These are phyloP conservation scores for Drosophila testacea DNA, from an alignment of 2,888 invertebrate genomes.

Conservation along the genomic window DNA sequence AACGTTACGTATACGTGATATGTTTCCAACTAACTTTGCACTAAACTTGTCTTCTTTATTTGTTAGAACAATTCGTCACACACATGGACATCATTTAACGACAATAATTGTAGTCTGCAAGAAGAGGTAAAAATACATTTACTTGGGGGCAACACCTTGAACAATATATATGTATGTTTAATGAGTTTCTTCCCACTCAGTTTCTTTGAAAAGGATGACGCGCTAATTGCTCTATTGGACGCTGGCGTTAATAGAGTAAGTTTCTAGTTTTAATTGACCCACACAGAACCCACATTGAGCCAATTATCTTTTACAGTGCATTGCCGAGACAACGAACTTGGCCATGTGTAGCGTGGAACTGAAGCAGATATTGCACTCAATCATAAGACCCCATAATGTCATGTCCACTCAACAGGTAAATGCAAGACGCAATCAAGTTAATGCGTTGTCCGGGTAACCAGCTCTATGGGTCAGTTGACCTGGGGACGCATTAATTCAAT, in stretches of 20 bases:
- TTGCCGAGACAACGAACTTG: conserved; percentile 88
- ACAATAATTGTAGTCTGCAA: conserved; percentile 94
- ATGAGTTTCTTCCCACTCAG: conserved; percentile 86
- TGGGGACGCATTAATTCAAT: conserved; percentile 62
- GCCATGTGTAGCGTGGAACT: conserved; percentile 89
- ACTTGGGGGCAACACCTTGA: background rate
- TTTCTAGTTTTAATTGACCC: conserved; percentile 29
- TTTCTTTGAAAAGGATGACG: conserved; percentile 93
- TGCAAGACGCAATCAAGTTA: conserved; percentile 59
- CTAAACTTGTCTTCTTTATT: conserved; percentile 40
- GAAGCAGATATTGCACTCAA: conserved; percentile 91
- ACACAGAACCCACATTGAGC: background rate
- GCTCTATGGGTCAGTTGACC: conserved; percentile 1
- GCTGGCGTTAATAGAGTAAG: conserved; percentile 95
- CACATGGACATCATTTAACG: conserved; percentile 91
- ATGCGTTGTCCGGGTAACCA: conserved; percentile 32
- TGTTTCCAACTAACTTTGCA: conserved; percentile 57
- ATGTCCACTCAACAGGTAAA: conserved; percentile 88
- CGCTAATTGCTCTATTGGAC: conserved; percentile 91
- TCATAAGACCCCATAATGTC: conserved; percentile 91
- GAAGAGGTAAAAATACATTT: conserved; percentile 90
- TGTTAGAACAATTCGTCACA: conserved; percentile 87
- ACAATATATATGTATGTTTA: conserved; percentile 10
- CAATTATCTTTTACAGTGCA: conserved; percentile 86
- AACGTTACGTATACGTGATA: conserved; percentile 46